Evolutionary conservation across 1,140 invertebrate genomes (phyloP).

Genomic region (Ganaspis sp.): DNA sequence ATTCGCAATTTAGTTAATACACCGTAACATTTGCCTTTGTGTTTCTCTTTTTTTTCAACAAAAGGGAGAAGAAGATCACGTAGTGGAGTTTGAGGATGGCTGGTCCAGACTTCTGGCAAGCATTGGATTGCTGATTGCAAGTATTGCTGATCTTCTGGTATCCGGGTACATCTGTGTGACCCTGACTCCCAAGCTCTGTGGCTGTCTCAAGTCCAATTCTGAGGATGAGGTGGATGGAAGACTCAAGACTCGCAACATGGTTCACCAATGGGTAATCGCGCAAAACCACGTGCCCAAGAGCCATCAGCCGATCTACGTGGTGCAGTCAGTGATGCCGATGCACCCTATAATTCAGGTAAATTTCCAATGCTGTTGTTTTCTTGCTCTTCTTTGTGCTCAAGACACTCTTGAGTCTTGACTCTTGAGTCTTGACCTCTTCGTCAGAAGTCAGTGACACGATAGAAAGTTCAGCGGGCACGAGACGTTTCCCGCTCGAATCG

Average conservation of each 20-base stretch:
- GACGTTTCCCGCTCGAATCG: constrained; percentile 39
- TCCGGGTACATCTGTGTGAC: constrained; percentile 72
- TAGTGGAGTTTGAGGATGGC: constrained; percentile 59
- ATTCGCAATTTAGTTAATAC: neutral
- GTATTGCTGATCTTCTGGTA: constrained; percentile 67
- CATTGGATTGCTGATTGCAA: constrained; percentile 69
- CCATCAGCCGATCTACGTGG: constrained; percentile 70
- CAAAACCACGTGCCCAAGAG: constrained; percentile 68
- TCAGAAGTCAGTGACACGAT: constrained; percentile 63
- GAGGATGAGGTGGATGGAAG: constrained; percentile 60
- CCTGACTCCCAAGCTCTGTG: constrained; percentile 70
- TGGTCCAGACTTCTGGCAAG: constrained; percentile 69
- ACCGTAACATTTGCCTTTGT: neutral
- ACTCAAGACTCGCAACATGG: constrained; percentile 72
- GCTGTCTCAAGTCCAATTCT: constrained; percentile 61
- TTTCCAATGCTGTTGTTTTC: neutral
- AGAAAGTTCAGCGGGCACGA: constrained; percentile 63
- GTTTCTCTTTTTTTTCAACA: neutral
- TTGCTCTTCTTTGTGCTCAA: constrained; percentile 23
- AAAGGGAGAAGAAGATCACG: constrained; percentile 60
- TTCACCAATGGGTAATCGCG: constrained; percentile 73
- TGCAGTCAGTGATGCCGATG: constrained; percentile 69
- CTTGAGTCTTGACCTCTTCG: constrained; percentile 54
- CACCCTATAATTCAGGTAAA: constrained; percentile 72
- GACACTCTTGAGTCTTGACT: too few relatives aligned